These are phyloP conservation scores for Porites cylindrica DNA, from an alignment of 92 coral and sea anemone species.

Conservation along the genomic window DNA sequence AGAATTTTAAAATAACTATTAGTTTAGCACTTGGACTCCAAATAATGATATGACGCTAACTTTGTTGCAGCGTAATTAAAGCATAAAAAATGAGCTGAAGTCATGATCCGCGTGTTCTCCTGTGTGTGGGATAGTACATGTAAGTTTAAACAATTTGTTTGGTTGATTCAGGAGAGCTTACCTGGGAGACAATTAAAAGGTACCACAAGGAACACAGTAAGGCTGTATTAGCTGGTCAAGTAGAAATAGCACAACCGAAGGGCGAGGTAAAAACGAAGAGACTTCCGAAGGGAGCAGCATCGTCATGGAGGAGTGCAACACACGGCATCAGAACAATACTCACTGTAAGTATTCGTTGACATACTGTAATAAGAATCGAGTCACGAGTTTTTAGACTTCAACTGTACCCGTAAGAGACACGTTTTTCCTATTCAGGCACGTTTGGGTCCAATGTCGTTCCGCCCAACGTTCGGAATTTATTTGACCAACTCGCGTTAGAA, in stretches of 20 bases:
- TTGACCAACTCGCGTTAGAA: too few relatives aligned
- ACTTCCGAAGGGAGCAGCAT: not conserved
- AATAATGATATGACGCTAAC: too few relatives aligned
- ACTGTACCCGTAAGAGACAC: too few relatives aligned
- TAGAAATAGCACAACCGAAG: not conserved
- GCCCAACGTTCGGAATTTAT: too few relatives aligned
- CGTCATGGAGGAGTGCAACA: constrained; percentile 55
- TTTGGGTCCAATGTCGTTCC: too few relatives aligned
- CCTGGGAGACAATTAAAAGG: constrained; percentile 30
- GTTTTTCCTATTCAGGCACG: too few relatives aligned
- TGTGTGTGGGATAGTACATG: not conserved
- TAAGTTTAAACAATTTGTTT: not conserved
- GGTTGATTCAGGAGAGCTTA: constrained; percentile 28
- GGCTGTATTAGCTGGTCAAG: not conserved
- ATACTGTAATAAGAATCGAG: too few relatives aligned
- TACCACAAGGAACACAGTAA: constrained; percentile 26
- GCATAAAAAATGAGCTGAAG: not conserved
- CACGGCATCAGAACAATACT: constrained; percentile 50
- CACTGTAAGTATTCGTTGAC: constrained; percentile 1
- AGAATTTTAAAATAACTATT: too few relatives aligned
- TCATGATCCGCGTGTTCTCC: not conserved
- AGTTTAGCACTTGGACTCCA: too few relatives aligned
- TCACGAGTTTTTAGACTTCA: too few relatives aligned
- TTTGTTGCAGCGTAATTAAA: not conserved
- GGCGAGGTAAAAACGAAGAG: not conserved